Conservation (phyloP, 2,888 invertebrate genomes). For the Trichacis sp. region DNA sequence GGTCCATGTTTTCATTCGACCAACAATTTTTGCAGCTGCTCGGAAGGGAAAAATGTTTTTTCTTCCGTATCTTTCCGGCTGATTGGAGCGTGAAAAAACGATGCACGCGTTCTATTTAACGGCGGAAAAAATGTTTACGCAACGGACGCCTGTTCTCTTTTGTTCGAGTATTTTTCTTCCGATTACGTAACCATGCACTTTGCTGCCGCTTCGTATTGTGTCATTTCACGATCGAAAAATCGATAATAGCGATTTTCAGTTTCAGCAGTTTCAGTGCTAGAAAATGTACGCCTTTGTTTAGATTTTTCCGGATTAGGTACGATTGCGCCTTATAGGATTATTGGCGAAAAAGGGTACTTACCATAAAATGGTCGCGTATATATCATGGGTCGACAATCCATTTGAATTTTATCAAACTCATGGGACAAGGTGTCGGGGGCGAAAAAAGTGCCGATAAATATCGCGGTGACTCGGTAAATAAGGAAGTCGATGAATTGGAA, state of each 20-base stretch:
- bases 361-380: slow-evolving; percentile 3
- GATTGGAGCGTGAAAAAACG: background rate
- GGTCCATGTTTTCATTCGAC: background rate
- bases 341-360: background rate
- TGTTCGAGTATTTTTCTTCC: slow-evolving; percentile 32
- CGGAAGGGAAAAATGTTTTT: background rate
- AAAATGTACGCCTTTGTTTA: too few species aligned
- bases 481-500: slow-evolving; percentile 48
- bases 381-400: slow-evolving; percentile 9
- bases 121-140: slow-evolving; percentile 21
- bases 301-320: slow-evolving; percentile 4
- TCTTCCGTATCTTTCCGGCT: background rate
- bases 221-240: too few species aligned
- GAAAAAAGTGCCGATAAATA: slow-evolving; percentile 45
- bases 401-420: slow-evolving; percentile 23
- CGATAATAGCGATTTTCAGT: too few species aligned
- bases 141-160: slow-evolving; percentile 20
- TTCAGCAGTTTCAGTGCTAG: too few species aligned
- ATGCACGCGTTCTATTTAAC: slow-evolving; percentile 12
- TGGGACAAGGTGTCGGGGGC: slow-evolving; percentile 27
- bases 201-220: slow-evolving; percentile 41
- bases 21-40: background rate
- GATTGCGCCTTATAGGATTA: slow-evolving; percentile 5
- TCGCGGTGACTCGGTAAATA: slow-evolving; percentile 42
- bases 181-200: slow-evolving; percentile 26